Base-by-base conservation (phyloP, 1,140 invertebrate species). In the Drosophila biarmipes region DNA sequence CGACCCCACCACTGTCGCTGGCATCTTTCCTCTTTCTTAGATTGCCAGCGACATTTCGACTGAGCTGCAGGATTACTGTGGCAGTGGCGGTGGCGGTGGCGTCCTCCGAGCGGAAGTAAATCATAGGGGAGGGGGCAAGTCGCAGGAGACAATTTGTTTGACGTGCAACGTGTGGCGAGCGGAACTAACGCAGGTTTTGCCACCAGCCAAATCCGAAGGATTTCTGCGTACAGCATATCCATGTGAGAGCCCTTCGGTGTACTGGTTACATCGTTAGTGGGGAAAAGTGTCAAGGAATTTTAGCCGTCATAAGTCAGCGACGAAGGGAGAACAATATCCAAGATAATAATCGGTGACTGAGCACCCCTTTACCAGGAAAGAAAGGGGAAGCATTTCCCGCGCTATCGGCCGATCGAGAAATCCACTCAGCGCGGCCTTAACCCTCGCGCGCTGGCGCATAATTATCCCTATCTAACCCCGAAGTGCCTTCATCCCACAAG, bases 1-100 rank as follows among this genome's bases (percentile, higher is more conserved):
- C n/a, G 42, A 38, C 19, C 42, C 72, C 40, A 43, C 66, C 75
- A 59, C 69, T 87, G 82, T 81, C 75, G 61, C 53, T 89, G 84
- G 73, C 85, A 78, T 72, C 80, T 79, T 89, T 84, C 84, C 76
- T 82, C 78, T 69, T 87, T 71, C 80, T 73, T 73, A 89, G 82
- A 87, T 89, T 89, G 82, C 82, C 74, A 67, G 76, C 73, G 84
- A 84, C 71, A 77, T 78, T 87, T 68, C 75, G 82, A 66, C 86
- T 82, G 74, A 82, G 82, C 82, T 87, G 82, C 84, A 87, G 82
- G 82, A 86, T 86, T 86, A 86, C 82, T 87, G 84, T 71, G 69
- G 66, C 71, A 69, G 8, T 48, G 24, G 46, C 24, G n/a, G n/a
- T 31, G 46, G 24, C 14, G 21, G 14, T 46, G 7, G 45, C 15